phyloP scores from a whole-genome alignment of 2,888 invertebrate genomes.

The Melieria picta region DNA sequence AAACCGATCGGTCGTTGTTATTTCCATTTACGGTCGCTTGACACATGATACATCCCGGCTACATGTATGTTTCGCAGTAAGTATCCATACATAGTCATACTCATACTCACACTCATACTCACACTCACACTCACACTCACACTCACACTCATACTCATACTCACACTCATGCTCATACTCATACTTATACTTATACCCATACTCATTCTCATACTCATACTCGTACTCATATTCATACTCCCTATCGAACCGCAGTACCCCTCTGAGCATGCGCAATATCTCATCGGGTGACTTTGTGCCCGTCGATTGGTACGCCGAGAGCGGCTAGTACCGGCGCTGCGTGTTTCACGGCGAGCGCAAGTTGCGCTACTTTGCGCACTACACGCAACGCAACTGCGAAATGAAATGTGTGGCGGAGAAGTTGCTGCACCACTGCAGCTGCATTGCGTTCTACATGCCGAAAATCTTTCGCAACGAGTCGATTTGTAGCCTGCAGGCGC shows the following conservation, averaged over 20 bases:
- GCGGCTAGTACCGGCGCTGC: constrained; percentile 74
- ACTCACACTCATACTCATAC: too few species aligned
- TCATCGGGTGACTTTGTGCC: constrained; percentile 31
- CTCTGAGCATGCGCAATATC: constrained; percentile 33
- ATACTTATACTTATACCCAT: not conserved
- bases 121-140: too few species aligned
- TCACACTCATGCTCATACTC: not conserved
- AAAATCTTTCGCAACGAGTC: constrained; percentile 73
- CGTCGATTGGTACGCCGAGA: constrained; percentile 80
- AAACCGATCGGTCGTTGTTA: too few species aligned
- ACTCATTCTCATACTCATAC: too few species aligned
- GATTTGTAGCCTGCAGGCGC: constrained; percentile 77
- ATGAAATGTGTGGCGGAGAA: constrained; percentile 82
- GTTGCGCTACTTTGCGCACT: constrained; percentile 74
- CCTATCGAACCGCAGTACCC: constrained; percentile 42
- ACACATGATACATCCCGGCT: constrained; percentile 73
- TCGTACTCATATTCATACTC: too few species aligned
- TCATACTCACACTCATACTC: too few species aligned
- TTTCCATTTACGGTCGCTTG: too few species aligned
- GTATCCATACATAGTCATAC: constrained; percentile 8
- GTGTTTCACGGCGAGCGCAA: constrained; percentile 77
- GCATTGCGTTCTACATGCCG: constrained; percentile 62
- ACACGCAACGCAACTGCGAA: constrained; percentile 81
- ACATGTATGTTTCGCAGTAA: constrained; percentile 53
- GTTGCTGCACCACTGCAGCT: constrained; percentile 65